Evolutionary conservation across 2,888 invertebrate species (phyloP), one percentile per base, ranked within the genome.

Genomic region (Bombylius major): DNA sequence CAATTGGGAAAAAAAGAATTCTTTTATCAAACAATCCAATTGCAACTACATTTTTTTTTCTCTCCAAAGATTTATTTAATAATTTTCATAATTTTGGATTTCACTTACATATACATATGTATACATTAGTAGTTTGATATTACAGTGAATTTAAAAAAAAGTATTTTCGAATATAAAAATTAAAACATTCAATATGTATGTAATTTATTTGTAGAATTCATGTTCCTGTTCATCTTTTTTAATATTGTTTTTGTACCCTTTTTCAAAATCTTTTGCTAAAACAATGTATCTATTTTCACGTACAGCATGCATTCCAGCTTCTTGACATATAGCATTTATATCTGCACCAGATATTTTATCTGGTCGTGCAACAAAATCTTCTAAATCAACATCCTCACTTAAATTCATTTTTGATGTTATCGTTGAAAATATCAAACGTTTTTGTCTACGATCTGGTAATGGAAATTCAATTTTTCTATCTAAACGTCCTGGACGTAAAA

Each of bases 231-330:
- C 97, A 75, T 99, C 98, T 72, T 99, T 99, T 78, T 98, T 98
- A 69, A 96, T 96, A 70, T 98, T 98, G 71, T 97, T 98, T 72
- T 99, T 99, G 78, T 99, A 99, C 45, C 97, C 99, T 73, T 99
- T 99, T 72, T 99, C 99, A 68, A 99, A 99, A 78, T 99, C 99
- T 77, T 99, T 99, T 7, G 95, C 91, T 55, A 99, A 78, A 5
- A 99, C 98, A 64, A 99, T 96, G 74, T 99, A 81, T 66, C 99
- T 87, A 79, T 99, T 99, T 75, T 99, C 99, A 57, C 99, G 79
- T 0, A 99, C 98, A 5, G 99, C 99, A 71, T 99, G 98, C 99
- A 99, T 99, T 63, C 99, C 99, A 59, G 99, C 99, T 81, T 99
- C 99, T 76, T 99, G 99, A 71, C 98, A 98, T 69, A 99, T 99